phyloP scores from a whole-genome alignment of 2,888 invertebrate species.

The Cephus pygmeus region DNA sequence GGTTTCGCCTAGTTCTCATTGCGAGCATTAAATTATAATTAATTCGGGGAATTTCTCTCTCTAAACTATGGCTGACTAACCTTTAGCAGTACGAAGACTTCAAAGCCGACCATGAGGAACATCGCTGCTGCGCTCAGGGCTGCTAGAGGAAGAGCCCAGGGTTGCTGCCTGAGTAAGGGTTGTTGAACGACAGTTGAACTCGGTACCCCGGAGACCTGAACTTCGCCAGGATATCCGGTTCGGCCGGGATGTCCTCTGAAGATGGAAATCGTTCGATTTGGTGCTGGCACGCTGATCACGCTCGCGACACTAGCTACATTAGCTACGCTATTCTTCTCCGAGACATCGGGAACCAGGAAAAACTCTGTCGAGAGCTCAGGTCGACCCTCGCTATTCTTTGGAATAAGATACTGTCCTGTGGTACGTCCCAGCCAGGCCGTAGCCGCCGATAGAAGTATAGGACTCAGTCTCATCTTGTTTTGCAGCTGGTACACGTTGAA shows the following conservation, averaged over 20 bases:
- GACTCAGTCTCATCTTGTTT: conserved; percentile 54
- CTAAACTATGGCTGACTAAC: conserved; percentile 32
- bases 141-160: conserved; percentile 92
- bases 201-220: not conserved
- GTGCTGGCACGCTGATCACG: conserved; percentile 61
- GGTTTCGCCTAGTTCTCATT: not conserved
- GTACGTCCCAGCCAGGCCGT: conserved; percentile 62
- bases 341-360: conserved; percentile 76
- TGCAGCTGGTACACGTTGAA: not conserved
- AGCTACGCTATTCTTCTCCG: conserved; percentile 52
- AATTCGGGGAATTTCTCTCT: not conserved
- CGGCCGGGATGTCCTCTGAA: conserved; percentile 46
- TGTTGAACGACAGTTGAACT: conserved; percentile 55
- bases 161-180: conserved; percentile 75
- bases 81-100: conserved; percentile 86
- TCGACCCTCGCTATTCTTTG: conserved; percentile 64
- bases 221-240: conserved; percentile 33
- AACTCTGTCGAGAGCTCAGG: conserved; percentile 88
- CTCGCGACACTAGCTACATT: conserved; percentile 52
- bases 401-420: conserved; percentile 62
- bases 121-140: conserved; percentile 87
- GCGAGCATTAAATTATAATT: not conserved
- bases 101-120: conserved; percentile 87
- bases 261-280: conserved; percentile 57
- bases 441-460: conserved; percentile 62